These are phyloP conservation scores for Pantherophis guttatus DNA, from an alignment of 2,113 vertebrate genomes.

Conservation along the genomic window DNA sequence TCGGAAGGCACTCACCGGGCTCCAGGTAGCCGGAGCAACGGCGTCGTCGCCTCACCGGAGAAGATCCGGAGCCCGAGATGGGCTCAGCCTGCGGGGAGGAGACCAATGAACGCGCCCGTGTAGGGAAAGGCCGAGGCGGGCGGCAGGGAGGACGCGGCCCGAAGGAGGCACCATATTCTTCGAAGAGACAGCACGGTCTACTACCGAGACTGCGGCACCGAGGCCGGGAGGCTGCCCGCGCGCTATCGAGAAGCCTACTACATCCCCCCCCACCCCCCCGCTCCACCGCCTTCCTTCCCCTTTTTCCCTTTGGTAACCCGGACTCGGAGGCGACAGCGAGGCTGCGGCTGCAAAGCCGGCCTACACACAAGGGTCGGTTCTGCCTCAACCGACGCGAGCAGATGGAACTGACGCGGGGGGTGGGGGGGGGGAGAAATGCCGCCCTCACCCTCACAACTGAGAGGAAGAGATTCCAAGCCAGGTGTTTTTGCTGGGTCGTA, in stretches of 20 bases:
- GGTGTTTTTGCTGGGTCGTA: background rate
- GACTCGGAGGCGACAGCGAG: background rate
- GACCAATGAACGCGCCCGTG: background rate
- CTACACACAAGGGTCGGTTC: background rate
- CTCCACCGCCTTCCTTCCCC: no score
- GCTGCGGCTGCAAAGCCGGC: background rate
- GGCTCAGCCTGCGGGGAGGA: conserved; percentile 40
- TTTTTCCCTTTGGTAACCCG: fast-evolving
- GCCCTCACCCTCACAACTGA: background rate
- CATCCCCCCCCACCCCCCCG: background rate
- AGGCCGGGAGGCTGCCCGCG: background rate
- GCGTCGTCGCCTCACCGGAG: background rate
- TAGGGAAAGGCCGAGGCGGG: background rate
- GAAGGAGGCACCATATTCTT: background rate
- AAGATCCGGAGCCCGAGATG: background rate
- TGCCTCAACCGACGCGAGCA: background rate
- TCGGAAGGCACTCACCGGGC: conserved; percentile 52
- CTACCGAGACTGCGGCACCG: background rate
- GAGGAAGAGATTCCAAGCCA: background rate
- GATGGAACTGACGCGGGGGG: background rate
- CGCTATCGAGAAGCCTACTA: no score
- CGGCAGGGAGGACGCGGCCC: background rate
- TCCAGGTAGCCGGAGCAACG: conserved; percentile 24
- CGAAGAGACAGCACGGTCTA: background rate
- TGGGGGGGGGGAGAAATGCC: background rate